Base-by-base conservation (phyloP, 2,797 vertebrate genomes). In the Chaetophractus vellerosus region DNA sequence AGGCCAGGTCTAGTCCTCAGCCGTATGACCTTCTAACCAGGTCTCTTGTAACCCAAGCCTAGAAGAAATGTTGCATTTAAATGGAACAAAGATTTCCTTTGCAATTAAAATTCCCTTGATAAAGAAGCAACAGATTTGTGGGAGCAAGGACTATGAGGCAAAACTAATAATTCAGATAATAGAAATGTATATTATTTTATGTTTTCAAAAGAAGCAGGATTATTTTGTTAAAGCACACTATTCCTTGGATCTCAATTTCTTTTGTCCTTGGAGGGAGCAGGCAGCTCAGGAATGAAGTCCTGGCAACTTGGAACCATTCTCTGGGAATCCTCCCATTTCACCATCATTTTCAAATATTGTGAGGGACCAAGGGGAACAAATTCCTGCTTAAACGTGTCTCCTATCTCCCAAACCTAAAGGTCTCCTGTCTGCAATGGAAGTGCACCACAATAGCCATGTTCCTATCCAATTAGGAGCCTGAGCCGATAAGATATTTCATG, bases 401-500 rank as follows among this genome's bases (percentile, higher is more conserved):
- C 31, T 16, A 50, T 16, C 69, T 41, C 88, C 63, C 38, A 97
- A 71, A 95, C 28, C 28, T 59, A 85, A 95, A 95, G 33, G 48
- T 93, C 84, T 92, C 85, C 88, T 64, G 71, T 93, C 94, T 92
- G 92, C 48, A 76, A 52, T 69, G 69, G 83, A 89, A 87, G 75
- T 93, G 52, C 68, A 79, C 63, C 66, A 31, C 92, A 82, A 90
- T 75, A 69, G 72, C 75, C 72, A 50, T 71, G 69, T 90, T 91
- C 81, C 80, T 78, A 82, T 66, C 94, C 94, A 97, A 94, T 97
- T 92, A 98, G 95, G 88, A 96, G 91, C 26, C 66, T 28, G 90
- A 78, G 72, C 82, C 94, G 96, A 96, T 94, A 72, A 94, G 91
- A 92, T 91, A 90, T 91, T 82, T 94, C 83, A 93, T 98, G 92